phyloP scores from a whole-genome alignment of 2,888 invertebrate genomes.

The Tipula helvola region DNA sequence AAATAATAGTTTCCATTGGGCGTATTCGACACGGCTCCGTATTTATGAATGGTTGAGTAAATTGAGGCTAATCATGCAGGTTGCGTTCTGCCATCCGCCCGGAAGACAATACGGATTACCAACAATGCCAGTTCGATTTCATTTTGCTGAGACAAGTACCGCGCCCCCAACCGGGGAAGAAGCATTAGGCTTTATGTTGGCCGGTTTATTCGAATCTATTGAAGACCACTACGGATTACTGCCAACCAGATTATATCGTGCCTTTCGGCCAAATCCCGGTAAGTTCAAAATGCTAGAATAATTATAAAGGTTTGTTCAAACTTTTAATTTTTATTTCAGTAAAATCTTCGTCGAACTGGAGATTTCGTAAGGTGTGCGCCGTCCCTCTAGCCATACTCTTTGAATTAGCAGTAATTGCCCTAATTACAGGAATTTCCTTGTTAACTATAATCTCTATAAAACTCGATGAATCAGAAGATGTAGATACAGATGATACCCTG shows the following conservation, averaged over 20 bases:
- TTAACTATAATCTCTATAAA: slow-evolving; percentile 50
- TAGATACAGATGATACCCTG: slow-evolving; percentile 14
- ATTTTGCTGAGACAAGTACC: slow-evolving; percentile 88
- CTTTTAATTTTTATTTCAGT: slow-evolving; percentile 20
- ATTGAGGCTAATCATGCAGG: slow-evolving; percentile 69
- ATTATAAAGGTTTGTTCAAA: too few relatives aligned
- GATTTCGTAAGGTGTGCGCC: slow-evolving; percentile 85
- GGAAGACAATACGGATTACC: slow-evolving; percentile 47
- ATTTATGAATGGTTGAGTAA: slow-evolving; percentile 67
- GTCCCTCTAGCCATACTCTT: slow-evolving; percentile 82
- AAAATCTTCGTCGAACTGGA: slow-evolving; percentile 48
- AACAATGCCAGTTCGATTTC: slow-evolving; percentile 57
- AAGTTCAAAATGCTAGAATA: slow-evolving; percentile 36
- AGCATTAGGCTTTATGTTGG: slow-evolving; percentile 90
- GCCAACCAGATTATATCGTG: slow-evolving; percentile 78
- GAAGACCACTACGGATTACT: slow-evolving; percentile 83
- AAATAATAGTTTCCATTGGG: slow-evolving; percentile 65
- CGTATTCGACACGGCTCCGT: slow-evolving; percentile 65
- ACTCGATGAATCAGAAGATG: slow-evolving; percentile 32
- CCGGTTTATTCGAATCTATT: slow-evolving; percentile 82
- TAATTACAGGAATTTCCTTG: slow-evolving; percentile 54
- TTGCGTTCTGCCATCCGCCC: slow-evolving; percentile 89
- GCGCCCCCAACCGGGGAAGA: slow-evolving; percentile 74
- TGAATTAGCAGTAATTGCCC: slow-evolving; percentile 61
- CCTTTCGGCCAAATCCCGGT: slow-evolving; percentile 71